Evolutionary conservation across 2,888 invertebrate genomes (phyloP).

Genomic region (Tiphia femorata): DNA sequence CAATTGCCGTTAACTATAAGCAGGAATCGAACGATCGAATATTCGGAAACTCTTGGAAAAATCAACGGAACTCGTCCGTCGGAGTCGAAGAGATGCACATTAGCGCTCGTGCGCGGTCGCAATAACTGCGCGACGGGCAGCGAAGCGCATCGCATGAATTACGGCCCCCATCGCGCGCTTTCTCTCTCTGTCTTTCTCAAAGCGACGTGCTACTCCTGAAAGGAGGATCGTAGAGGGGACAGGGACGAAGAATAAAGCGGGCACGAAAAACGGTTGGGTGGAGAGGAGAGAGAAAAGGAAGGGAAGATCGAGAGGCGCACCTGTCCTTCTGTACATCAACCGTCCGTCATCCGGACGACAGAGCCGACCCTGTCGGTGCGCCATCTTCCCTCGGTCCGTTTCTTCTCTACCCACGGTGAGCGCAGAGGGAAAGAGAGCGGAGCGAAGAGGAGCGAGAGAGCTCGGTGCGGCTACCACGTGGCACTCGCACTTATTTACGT

Average conservation of each 20-base stretch:
- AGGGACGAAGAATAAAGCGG: slow-evolving; percentile 9
- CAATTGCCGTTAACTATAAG: too few relatives aligned
- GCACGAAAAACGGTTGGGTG: slow-evolving; percentile 13
- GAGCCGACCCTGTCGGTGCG: slow-evolving; percentile 36
- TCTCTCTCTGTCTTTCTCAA: too few relatives aligned
- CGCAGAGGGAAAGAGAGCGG: too few relatives aligned
- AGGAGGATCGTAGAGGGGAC: too few relatives aligned
- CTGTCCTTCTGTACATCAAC: slow-evolving; percentile 66
- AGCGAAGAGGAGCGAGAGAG: too few relatives aligned
- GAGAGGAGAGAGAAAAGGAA: slow-evolving; percentile 30
- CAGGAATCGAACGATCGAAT: too few relatives aligned
- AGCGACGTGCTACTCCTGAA: too few relatives aligned
- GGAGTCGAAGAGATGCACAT: not conserved
- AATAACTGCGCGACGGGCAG: not conserved
- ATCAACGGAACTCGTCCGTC: not conserved
- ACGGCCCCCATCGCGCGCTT: too few relatives aligned
- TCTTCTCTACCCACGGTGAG: slow-evolving; percentile 19
- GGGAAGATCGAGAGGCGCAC: slow-evolving; percentile 52
- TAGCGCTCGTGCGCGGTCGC: not conserved
- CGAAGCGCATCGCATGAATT: not conserved
- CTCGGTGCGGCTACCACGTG: slow-evolving; percentile 42
- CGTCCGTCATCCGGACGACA: slow-evolving; percentile 61
- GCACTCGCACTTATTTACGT: slow-evolving; percentile 66
- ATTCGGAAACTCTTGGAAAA: too few relatives aligned
- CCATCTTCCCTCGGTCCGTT: slow-evolving; percentile 24